A percentile compares a stretch with the other conserved stretches of the same genome.
Evolutionary conservation across 2,888 invertebrate genomes (phyloP).

Genomic region (Patella pellucida): DNA sequence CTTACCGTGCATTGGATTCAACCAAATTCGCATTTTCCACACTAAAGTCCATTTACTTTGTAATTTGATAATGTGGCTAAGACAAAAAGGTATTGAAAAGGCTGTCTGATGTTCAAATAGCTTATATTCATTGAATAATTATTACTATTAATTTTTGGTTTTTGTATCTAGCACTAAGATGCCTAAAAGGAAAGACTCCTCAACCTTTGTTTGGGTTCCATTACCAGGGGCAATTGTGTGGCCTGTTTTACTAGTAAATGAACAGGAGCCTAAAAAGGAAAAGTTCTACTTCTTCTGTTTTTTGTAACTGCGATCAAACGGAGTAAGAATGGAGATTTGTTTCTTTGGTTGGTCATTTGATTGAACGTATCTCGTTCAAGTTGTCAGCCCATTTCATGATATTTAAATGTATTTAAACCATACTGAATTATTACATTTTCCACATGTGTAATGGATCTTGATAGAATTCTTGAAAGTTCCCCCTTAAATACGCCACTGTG

Average conservation of each 20-base stretch:
- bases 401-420: background rate
- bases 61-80: background rate
- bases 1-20: too few relatives aligned
- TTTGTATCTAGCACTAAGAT: slow-evolving; percentile 5
- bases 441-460: slow-evolving; percentile 6
- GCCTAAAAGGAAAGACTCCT: background rate
- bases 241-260: background rate
- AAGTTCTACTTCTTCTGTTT: slow-evolving; percentile 8
- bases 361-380: slow-evolving; percentile 5
- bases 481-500: slow-evolving; percentile 2
- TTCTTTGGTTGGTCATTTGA: background rate
- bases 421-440: slow-evolving; percentile 5
- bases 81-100: background rate
- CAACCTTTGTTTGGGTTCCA: background rate
- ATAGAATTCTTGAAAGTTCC: background rate
- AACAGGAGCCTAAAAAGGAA: background rate
- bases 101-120: background rate
- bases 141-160: background rate
- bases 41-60: background rate
- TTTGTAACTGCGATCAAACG: slow-evolving; percentile 1
- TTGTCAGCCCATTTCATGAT: slow-evolving; percentile 2
- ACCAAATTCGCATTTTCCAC: too few relatives aligned
- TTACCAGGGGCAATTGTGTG: slow-evolving; percentile 3
- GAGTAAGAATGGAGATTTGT: slow-evolving; percentile 4
- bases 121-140: slow-evolving; percentile 1